A percentile compares a stretch with the other conserved stretches of the same genome.
Conservation (phyloP, 2,113 vertebrate species). For the Ginglymostoma cirratum region DNA sequence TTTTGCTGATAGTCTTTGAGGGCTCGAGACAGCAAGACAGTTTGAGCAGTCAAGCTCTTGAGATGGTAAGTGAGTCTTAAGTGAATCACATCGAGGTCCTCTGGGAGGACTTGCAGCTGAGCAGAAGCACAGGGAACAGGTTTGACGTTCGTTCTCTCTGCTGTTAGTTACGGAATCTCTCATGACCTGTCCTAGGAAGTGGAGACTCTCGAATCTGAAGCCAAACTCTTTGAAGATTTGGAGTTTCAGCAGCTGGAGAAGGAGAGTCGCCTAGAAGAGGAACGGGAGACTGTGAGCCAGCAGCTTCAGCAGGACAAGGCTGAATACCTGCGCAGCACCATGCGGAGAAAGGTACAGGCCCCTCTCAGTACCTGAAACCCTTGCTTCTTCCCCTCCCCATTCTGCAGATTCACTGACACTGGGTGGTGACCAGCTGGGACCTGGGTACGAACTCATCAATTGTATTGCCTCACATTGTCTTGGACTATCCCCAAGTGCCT, state of each 20-base stretch:
- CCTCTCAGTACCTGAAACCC: no score
- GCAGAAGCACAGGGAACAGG: neutral
- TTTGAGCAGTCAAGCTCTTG: neutral
- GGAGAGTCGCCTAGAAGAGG: conserved; percentile 87
- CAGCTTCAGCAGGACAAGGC: conserved; percentile 76
- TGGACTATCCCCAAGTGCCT: neutral
- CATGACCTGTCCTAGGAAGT: conserved; percentile 62
- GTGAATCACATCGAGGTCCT: neutral
- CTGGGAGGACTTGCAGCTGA: neutral
- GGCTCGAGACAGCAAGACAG: neutral
- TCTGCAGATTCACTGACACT: neutral
- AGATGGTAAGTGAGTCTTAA: neutral
- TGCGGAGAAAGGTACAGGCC: conserved; percentile 72
- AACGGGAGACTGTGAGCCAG: conserved; percentile 72
- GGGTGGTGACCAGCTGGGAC: neutral
- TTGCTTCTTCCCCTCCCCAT: neutral
- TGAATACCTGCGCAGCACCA: conserved; percentile 66
- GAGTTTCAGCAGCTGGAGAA: conserved; percentile 96
- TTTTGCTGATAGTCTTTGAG: neutral
- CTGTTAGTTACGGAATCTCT: neutral
- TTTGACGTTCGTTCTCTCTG: conserved; percentile 39
- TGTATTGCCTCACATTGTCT: neutral
- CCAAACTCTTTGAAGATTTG: conserved; percentile 88
- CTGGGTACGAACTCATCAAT: no score
- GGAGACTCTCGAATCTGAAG: conserved; percentile 73